phyloP scores from a whole-genome alignment of 2,113 vertebrate genomes.

The Cyrtonyx montezumae region DNA sequence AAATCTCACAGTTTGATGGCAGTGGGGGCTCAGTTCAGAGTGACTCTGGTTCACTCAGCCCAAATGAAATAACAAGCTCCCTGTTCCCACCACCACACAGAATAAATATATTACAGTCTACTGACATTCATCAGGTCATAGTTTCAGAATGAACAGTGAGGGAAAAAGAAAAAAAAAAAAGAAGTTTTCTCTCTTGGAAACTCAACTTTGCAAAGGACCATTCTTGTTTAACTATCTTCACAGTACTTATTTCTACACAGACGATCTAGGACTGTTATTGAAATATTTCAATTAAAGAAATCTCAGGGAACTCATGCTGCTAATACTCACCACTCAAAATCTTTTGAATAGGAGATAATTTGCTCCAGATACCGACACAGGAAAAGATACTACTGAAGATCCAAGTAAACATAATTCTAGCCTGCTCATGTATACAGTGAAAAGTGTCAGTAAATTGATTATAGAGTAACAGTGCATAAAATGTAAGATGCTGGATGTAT shows the following conservation, averaged over 20 bases:
- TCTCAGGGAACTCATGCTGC: slow-evolving; percentile 42
- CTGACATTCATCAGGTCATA: slow-evolving; percentile 89
- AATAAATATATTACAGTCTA: slow-evolving; percentile 86
- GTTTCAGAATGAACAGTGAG: slow-evolving; percentile 80
- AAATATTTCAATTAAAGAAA: background rate
- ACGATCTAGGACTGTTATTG: background rate
- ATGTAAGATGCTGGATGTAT: background rate
- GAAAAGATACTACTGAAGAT: slow-evolving; percentile 4
- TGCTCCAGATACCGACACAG: background rate
- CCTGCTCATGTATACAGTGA: background rate
- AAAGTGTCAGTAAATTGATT: background rate
- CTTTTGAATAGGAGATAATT: background rate
- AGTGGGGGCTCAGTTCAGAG: slow-evolving; percentile 89
- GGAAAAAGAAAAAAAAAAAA: background rate
- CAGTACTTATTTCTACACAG: background rate
- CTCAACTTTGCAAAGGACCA: background rate
- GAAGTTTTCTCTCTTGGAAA: background rate
- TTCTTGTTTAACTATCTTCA: background rate
- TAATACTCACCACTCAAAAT: background rate
- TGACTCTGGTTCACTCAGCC: slow-evolving; percentile 92
- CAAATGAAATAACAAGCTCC: slow-evolving; percentile 84
- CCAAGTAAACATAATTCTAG: background rate
- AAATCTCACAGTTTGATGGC: slow-evolving; percentile 90
- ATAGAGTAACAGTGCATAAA: background rate
- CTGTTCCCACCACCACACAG: slow-evolving; percentile 82